Conservation (phyloP, 2,113 vertebrate species). For the Mormoops blainvillei region DNA sequence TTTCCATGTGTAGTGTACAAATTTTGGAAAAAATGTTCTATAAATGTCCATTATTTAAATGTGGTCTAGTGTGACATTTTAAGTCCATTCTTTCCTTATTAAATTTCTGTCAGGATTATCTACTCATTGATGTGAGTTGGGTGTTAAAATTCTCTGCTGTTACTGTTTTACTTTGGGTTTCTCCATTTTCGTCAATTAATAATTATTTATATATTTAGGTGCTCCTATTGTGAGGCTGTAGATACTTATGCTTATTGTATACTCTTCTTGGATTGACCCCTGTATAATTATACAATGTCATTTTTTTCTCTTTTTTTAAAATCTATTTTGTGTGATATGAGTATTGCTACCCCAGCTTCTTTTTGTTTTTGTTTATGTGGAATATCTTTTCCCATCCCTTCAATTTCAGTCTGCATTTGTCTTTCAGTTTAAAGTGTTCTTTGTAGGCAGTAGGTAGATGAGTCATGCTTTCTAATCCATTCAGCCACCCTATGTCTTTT, state of each 20-base stretch:
- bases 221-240: background rate
- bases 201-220: background rate
- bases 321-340: too few relatives aligned
- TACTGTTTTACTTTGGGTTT: background rate
- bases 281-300: background rate
- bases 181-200: background rate
- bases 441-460: too few relatives aligned
- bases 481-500: background rate
- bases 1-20: background rate
- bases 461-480: too few relatives aligned
- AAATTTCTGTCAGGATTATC: background rate
- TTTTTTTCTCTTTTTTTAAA: background rate
- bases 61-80: background rate
- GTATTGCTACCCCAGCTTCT: too few relatives aligned
- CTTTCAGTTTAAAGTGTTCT: too few relatives aligned
- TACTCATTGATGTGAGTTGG: background rate
- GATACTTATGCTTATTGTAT: background rate
- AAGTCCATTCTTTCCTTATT: background rate
- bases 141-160: background rate
- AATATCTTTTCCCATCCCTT: too few relatives aligned
- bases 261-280: background rate
- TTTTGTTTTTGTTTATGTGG: background rate
- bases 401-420: too few relatives aligned
- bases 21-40: background rate
- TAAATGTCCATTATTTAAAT: background rate